A percentile compares a stretch with the other conserved stretches of the same genome.
These are phyloP conservation scores for Carettochelys insculpta DNA, from an alignment of 2,113 vertebrate species.

Conservation along the genomic window DNA sequence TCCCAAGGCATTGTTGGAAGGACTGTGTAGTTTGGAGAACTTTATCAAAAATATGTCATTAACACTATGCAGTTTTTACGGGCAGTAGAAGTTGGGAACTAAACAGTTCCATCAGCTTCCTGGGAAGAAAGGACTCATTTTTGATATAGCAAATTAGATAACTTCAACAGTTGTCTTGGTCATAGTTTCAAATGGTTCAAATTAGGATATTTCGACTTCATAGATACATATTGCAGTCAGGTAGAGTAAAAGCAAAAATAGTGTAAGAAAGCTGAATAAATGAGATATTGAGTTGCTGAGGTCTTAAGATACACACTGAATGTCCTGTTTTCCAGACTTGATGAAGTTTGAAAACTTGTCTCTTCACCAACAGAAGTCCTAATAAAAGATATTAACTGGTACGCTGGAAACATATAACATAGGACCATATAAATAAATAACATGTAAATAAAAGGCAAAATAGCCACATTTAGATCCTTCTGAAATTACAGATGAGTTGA, in stretches of 20 bases:
- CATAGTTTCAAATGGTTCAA: background rate
- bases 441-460: background rate
- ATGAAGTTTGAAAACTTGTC: background rate
- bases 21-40: slow-evolving; percentile 7
- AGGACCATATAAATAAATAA: too few species aligned
- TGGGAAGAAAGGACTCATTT: background rate
- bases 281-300: background rate
- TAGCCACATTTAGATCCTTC: background rate
- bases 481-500: background rate
- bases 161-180: slow-evolving; percentile 43
- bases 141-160: slow-evolving; percentile 22
- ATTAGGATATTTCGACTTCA: background rate
- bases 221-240: background rate
- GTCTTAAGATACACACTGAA: background rate
- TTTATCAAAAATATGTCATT: background rate
- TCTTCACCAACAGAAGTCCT: background rate
- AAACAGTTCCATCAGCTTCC: background rate
- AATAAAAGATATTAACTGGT: background rate
- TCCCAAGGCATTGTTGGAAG: slow-evolving; percentile 5
- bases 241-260: background rate
- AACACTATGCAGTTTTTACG: background rate
- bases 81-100: background rate
- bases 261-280: background rate
- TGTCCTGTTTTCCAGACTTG: background rate
- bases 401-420: too few species aligned